These are phyloP conservation scores for Paedocypris sp. DNA, from an alignment of 2,113 vertebrate species.

Conservation along the genomic window DNA sequence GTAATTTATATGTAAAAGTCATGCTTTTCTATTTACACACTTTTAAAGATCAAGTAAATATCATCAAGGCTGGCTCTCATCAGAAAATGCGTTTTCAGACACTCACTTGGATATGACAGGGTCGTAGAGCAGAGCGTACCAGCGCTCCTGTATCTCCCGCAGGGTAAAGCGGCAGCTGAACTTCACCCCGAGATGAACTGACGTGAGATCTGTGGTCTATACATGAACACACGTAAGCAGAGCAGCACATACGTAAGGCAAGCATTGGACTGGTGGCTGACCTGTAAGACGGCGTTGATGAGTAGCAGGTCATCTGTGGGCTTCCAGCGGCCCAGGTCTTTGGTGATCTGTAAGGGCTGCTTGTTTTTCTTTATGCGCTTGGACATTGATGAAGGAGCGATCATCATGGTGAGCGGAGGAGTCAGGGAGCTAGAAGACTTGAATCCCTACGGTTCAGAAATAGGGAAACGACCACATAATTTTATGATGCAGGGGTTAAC, in stretches of 20 bases:
- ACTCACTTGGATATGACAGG: conserved; percentile 94
- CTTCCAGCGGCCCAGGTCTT: conserved; percentile 91
- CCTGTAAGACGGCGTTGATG: conserved; percentile 88
- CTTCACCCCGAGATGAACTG: conserved; percentile 88
- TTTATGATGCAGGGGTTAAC: too few relatives aligned
- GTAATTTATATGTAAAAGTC: too few relatives aligned
- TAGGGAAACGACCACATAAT: not conserved
- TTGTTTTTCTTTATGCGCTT: conserved; percentile 94
- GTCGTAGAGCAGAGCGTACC: conserved; percentile 91
- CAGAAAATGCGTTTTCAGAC: too few relatives aligned
- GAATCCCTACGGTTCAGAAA: conserved; percentile 59
- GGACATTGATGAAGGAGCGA: conserved; percentile 66
- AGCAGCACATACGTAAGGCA: not conserved
- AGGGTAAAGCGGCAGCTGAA: conserved; percentile 93
- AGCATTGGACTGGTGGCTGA: conserved; percentile 33
- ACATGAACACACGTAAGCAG: conserved; percentile 14
- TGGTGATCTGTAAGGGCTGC: conserved; percentile 85
- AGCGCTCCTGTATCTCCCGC: conserved; percentile 87
- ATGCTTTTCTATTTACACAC: too few relatives aligned
- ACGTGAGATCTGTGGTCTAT: conserved; percentile 85
- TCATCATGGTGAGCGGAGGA: conserved; percentile 66
- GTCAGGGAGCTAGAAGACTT: conserved; percentile 69
- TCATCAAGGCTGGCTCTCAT: too few relatives aligned
- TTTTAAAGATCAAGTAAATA: too few relatives aligned
- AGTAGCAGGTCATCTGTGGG: conserved; percentile 84